phyloP scores from a whole-genome alignment of 2,888 invertebrate species.

The Thereva nobilitata region DNA sequence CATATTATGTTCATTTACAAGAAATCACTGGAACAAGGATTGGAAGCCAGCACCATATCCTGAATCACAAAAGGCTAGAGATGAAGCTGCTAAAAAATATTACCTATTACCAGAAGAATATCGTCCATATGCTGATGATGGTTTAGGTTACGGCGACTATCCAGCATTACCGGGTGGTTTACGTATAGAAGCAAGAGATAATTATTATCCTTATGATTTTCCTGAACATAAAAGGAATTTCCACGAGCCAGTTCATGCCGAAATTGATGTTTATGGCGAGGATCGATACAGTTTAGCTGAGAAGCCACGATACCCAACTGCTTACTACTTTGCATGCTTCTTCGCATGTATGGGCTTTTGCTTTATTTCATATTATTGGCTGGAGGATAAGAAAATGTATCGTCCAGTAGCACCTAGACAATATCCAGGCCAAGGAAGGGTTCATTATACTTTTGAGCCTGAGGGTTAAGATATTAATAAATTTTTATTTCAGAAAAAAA shows the following conservation, averaged over 20 bases:
- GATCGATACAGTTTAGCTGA: constrained; percentile 69
- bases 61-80: constrained; percentile 72
- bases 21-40: constrained; percentile 74
- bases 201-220: constrained; percentile 81
- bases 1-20: background rate
- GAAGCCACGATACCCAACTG: constrained; percentile 60
- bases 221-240: constrained; percentile 81
- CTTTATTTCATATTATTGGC: constrained; percentile 58
- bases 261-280: constrained; percentile 71
- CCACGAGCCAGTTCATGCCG: constrained; percentile 77
- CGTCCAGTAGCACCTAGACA: constrained; percentile 69
- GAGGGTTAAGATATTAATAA: no score
- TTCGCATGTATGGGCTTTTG: constrained; percentile 62
- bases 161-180: constrained; percentile 76
- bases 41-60: constrained; percentile 83
- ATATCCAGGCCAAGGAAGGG: constrained; percentile 64
- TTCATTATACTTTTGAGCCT: constrained; percentile 67
- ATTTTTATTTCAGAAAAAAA: no score
- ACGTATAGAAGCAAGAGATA: constrained; percentile 71
- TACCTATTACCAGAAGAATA: constrained; percentile 82
- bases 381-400: constrained; percentile 67
- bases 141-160: constrained; percentile 81
- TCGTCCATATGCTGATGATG: constrained; percentile 76
- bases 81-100: constrained; percentile 86
- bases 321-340: constrained; percentile 61